Conservation (phyloP, 2,113 vertebrate genomes). For the Indicator maculatus region DNA sequence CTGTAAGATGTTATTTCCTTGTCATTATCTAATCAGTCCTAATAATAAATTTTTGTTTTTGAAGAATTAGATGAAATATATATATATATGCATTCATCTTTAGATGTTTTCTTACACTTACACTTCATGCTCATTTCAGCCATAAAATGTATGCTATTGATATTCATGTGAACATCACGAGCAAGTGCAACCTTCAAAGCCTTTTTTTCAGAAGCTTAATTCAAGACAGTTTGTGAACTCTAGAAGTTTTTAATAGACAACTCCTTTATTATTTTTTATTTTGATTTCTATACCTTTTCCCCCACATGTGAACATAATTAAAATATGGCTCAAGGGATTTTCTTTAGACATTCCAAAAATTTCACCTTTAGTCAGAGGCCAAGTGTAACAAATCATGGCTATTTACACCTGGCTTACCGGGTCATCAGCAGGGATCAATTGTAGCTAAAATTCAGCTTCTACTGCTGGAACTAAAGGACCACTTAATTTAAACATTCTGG, state of each 20-base stretch:
- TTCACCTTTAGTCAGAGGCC: constrained; percentile 18
- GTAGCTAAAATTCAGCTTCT: neutral
- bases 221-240: neutral
- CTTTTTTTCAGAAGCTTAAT: neutral
- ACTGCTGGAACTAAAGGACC: neutral
- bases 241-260: neutral
- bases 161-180: neutral
- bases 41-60: neutral
- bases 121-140: neutral
- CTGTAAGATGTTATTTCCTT: neutral
- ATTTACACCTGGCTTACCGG: neutral
- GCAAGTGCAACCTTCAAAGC: neutral
- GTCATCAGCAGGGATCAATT: neutral
- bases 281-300: neutral
- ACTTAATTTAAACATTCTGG: neutral
- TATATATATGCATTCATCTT: neutral
- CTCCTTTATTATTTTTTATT: neutral
- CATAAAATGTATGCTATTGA: neutral
- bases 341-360: constrained; percentile 19
- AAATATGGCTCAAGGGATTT: constrained; percentile 16
- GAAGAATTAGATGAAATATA: neutral
- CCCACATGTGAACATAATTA: neutral
- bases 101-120: neutral
- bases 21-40: neutral
- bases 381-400: constrained; percentile 29